Percentiles rank a stretch among this genome's conserved stretches.
Evolutionary conservation across 2,797 vertebrate genomes (phyloP).

Genomic region (Myotis planiceps): DNA sequence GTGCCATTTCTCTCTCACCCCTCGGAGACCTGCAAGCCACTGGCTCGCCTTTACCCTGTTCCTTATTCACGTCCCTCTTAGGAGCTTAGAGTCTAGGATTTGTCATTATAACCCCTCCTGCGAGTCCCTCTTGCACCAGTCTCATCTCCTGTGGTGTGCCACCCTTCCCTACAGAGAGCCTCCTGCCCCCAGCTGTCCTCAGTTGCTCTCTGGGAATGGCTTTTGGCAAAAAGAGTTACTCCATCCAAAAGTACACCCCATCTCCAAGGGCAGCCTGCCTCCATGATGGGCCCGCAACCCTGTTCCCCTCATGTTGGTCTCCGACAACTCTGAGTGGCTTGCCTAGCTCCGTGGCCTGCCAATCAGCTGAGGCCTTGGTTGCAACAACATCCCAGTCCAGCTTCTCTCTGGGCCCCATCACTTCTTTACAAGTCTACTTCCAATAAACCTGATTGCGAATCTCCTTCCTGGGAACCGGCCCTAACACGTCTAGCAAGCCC

Average conservation of each 20-base stretch:
- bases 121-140: not conserved
- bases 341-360: not conserved
- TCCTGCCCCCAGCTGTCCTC: not conserved
- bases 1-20: not conserved
- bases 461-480: not conserved
- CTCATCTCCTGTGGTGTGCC: not conserved
- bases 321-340: not conserved
- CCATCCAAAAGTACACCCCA: not conserved
- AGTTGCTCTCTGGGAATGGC: not conserved
- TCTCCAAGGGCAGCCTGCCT: not conserved
- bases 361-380: not conserved
- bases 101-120: not conserved
- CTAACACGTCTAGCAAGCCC: not conserved
- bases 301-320: not conserved
- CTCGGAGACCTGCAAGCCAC: accelerated
- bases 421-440: not conserved
- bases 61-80: not conserved
- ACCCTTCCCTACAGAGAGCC: not conserved
- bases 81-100: not conserved
- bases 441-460: not conserved
- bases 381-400: too few relatives aligned
- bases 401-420: not conserved
- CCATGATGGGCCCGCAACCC: not conserved
- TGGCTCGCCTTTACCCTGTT: accelerated
- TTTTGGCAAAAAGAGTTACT: not conserved